These are phyloP conservation scores for Dilophus febrilis DNA, from an alignment of 2,888 invertebrate genomes.

Conservation along the genomic window DNA sequence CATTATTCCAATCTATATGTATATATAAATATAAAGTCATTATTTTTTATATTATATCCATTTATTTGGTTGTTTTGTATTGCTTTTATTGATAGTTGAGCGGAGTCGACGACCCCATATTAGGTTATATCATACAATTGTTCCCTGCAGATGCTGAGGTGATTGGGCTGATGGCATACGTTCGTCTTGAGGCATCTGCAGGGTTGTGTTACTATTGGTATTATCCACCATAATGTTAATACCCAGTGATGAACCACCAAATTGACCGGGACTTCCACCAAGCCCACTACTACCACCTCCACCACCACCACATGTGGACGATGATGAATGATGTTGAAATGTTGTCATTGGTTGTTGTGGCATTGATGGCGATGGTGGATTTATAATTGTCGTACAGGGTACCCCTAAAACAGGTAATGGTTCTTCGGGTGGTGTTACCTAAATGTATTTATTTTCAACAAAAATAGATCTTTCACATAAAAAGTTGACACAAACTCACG, in stretches of 20 bases:
- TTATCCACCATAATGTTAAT: constrained; percentile 21
- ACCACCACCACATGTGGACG: no score
- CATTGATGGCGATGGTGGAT: constrained; percentile 25
- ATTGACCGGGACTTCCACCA: constrained; percentile 5
- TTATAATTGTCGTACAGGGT: constrained; percentile 25
- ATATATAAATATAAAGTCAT: no score
- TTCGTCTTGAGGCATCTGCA: constrained; percentile 35
- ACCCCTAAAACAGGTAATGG: constrained; percentile 28
- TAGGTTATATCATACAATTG: constrained; percentile 88
- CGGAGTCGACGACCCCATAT: constrained; percentile 82
- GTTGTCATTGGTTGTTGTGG: constrained; percentile 13
- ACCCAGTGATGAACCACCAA: constrained; percentile 22
- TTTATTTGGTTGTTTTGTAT: constrained; percentile 20
- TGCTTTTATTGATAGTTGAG: constrained; percentile 46
- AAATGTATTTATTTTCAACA: constrained; percentile 6
- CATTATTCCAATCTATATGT: no score
- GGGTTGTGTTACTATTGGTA: constrained; percentile 35
- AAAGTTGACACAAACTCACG: no score
- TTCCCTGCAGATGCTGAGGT: constrained; percentile 67
- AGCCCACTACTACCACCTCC: no score
- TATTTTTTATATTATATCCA: constrained; percentile 28
- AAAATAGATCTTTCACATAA: no score
- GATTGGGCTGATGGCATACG: constrained; percentile 26
- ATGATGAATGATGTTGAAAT: no score
- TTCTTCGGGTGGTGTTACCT: constrained; percentile 52